Percentiles rank a stretch among this genome's conserved stretches.
These are phyloP conservation scores for Thermophis baileyi DNA, from an alignment of 2,113 vertebrate species.

Conservation along the genomic window DNA sequence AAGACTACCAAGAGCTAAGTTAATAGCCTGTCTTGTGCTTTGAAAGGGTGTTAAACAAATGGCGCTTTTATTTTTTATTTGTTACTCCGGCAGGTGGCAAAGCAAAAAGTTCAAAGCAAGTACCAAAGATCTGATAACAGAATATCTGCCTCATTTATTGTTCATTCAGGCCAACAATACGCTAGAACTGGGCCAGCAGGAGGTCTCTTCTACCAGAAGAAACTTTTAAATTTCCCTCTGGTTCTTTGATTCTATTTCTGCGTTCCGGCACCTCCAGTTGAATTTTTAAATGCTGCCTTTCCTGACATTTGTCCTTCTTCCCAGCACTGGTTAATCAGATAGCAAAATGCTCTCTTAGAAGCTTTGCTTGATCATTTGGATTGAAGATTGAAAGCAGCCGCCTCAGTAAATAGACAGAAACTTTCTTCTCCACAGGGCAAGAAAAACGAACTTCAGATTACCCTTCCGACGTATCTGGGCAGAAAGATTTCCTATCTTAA, in stretches of 20 bases:
- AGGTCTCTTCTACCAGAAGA: neutral
- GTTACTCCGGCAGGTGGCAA: neutral
- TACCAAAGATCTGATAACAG: neutral
- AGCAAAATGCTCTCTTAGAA: neutral
- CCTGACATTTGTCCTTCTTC: neutral
- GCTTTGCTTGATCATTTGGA: neutral
- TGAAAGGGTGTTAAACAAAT: neutral
- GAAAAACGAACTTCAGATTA: neutral
- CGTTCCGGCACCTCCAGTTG: neutral
- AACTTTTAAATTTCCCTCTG: neutral
- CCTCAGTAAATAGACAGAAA: neutral
- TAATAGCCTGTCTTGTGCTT: neutral
- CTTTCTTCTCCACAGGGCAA: neutral
- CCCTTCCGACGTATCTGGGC: neutral
- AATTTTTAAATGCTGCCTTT: no score
- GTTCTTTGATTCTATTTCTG: neutral
- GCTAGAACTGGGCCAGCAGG: neutral
- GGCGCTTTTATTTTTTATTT: neutral
- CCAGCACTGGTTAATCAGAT: neutral
- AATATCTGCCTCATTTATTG: neutral
- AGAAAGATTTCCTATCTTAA: accelerated
- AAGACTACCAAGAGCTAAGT: neutral
- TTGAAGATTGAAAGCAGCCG: neutral
- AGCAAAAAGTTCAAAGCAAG: neutral
- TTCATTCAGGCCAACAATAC: neutral